Conservation (phyloP, 1,140 invertebrate genomes). For the Psix sp. region DNA sequence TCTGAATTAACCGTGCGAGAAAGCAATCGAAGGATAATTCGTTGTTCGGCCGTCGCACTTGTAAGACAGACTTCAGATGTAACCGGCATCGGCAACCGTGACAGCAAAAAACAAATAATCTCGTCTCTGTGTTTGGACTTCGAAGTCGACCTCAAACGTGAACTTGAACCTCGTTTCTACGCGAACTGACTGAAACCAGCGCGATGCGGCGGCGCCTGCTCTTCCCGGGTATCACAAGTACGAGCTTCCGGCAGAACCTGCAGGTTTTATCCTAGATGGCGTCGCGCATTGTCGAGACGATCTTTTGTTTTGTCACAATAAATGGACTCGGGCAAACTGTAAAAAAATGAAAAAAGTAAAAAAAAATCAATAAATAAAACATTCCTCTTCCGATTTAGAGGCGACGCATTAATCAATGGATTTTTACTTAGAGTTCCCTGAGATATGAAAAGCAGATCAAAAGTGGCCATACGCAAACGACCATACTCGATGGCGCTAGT, state of each 20-base stretch:
- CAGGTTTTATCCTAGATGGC: constrained; percentile 34
- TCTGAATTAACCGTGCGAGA: constrained; percentile 15
- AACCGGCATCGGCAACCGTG: constrained; percentile 27
- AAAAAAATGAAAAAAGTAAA: too few relatives aligned
- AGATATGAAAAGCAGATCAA: constrained; percentile 36
- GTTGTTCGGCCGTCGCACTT: constrained; percentile 19
- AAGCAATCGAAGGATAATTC: constrained; percentile 8
- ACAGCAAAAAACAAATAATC: constrained; percentile 9
- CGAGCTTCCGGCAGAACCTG: constrained; percentile 16
- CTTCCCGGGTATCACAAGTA: constrained; percentile 10
- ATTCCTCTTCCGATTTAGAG: constrained; percentile 47
- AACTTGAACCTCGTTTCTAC: constrained; percentile 33
- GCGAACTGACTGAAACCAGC: constrained; percentile 17
- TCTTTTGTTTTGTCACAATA: too few relatives aligned
- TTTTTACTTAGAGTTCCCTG: too few relatives aligned
- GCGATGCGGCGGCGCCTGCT: constrained; percentile 5
- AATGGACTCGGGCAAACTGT: not conserved
- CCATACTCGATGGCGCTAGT: too few relatives aligned
- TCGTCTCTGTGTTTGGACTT: not conserved
- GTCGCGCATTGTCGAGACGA: too few relatives aligned
- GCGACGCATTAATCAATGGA: constrained; percentile 21
- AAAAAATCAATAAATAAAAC: too few relatives aligned
- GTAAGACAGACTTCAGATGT: constrained; percentile 29
- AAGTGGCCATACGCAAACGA: constrained; percentile 19
- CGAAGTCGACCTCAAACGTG: not conserved